Base-by-base conservation (phyloP, 2,113 vertebrate genomes). In the Mobula birostris region DNA sequence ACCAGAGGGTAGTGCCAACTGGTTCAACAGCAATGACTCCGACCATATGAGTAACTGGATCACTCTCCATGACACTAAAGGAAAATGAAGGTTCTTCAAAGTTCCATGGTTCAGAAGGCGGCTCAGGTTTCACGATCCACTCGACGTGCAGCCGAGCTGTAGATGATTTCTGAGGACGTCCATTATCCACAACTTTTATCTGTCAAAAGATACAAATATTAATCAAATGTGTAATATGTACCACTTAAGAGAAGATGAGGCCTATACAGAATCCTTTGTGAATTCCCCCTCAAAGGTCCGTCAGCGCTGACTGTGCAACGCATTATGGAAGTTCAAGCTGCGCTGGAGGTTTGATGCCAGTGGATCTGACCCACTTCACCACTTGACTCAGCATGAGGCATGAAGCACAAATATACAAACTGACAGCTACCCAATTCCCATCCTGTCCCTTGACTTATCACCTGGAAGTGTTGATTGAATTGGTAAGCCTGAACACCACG, bases 111-210 rank as follows among this genome's bases (percentile, higher is more conserved):
- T 97, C 97, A 1, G 78, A 78, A 0, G 97, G 96, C 0, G 98
- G 96, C 68, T 95, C 7, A 0, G 98, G 98, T 95, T 98, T 99
- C 79, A 97, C 95, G 95, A 99, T 99, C 99, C 99, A 99, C 96
- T 99, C 98, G 78, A 99, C 97, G 94, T 99, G 98, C 95, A 99
- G 97, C 4, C 98, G 97, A 17, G 98, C 98, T 58, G 97, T 98
- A 63, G 99, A 98, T 0, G 97, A 98, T 94, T 98, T 99, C 96
- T 99, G 99, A 94, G 99, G 99, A 0, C 98, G 98, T 5, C 99
- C 99, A 40, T 99, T 99, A 96, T 99, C 99, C 93, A 99, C 98
- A 15, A 98, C 99, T 97, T 99, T 99, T 95, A 99, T 99, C 99
- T 99, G 95, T 83, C 94, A 95, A 82, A 91, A 91, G 29, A 32